phyloP scores from a whole-genome alignment of 2,113 vertebrate genomes.

The Entelurus aequoreus region DNA sequence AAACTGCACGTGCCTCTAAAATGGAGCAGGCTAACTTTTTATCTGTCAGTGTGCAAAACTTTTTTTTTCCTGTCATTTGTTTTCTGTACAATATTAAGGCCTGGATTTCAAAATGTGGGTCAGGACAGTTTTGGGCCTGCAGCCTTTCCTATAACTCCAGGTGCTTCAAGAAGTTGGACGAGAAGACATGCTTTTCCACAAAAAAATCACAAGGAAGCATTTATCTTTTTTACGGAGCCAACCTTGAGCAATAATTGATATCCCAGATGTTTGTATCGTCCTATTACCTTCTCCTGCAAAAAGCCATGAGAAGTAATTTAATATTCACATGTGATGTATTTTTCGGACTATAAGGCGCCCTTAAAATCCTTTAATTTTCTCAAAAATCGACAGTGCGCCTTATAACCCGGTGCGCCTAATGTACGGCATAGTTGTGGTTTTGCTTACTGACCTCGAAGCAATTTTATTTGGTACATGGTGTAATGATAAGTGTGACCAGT shows the following conservation, averaged over 20 bases:
- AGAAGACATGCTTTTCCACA: slow-evolving; percentile 42
- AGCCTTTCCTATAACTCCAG: slow-evolving; percentile 29
- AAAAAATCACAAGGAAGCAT: slow-evolving; percentile 53
- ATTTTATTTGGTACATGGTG: no score
- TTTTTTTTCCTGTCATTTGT: no score
- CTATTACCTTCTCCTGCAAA: slow-evolving; percentile 12
- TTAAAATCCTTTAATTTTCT: no score
- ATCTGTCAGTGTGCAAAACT: no score
- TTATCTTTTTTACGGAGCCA: slow-evolving; percentile 60
- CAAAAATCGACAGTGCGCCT: no score
- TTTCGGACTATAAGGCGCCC: no score
- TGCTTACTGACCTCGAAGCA: no score
- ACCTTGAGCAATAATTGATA: slow-evolving; percentile 42
- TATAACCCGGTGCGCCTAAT: no score
- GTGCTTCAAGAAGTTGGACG: slow-evolving; percentile 35
- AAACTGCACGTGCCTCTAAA: slow-evolving; percentile 23
- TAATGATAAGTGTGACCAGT: no score
- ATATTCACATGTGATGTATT: background rate
- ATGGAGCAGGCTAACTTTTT: slow-evolving; percentile 8
- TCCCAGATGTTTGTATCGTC: slow-evolving; percentile 59
- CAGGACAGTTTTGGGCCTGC: slow-evolving; percentile 25
- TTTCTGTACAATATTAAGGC: no score
- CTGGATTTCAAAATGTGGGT: background rate
- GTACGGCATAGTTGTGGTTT: no score
- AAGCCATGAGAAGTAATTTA: background rate